phyloP scores from a whole-genome alignment of 2,113 vertebrate species.

The Theristicus caerulescens region DNA sequence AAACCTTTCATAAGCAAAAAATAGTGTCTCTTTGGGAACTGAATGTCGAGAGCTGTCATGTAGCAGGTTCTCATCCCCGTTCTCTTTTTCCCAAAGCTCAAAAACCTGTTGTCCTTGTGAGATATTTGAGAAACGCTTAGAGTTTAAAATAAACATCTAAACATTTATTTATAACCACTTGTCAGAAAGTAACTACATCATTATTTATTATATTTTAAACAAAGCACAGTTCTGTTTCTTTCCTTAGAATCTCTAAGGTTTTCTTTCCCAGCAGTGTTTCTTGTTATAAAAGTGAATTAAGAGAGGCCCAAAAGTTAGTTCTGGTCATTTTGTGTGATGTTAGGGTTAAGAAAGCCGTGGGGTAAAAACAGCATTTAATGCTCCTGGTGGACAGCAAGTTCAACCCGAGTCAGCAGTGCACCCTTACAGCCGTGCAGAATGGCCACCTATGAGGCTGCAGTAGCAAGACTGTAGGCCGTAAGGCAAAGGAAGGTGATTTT shows the following conservation, averaged over 20 bases:
- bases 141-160: background rate
- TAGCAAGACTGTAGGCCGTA: too few species aligned
- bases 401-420: background rate
- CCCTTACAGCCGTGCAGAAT: background rate
- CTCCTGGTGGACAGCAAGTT: background rate
- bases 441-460: fast-evolving
- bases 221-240: background rate
- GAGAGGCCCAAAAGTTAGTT: background rate
- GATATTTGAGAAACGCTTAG: background rate
- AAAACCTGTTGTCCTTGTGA: background rate
- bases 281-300: background rate
- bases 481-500: background rate
- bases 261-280: background rate
- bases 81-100: background rate
- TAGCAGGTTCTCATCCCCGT: background rate
- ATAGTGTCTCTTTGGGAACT: background rate
- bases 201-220: background rate
- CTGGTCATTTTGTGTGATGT: background rate
- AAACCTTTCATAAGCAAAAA: background rate
- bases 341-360: background rate
- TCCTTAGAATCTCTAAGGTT: background rate
- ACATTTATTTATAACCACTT: background rate
- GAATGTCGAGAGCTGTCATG: background rate
- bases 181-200: background rate
- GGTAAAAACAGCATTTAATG: background rate